Evolutionary conservation across 1,140 invertebrate genomes (phyloP), one percentile per base, ranked within the genome.

Genomic region (Campodea augens): DNA sequence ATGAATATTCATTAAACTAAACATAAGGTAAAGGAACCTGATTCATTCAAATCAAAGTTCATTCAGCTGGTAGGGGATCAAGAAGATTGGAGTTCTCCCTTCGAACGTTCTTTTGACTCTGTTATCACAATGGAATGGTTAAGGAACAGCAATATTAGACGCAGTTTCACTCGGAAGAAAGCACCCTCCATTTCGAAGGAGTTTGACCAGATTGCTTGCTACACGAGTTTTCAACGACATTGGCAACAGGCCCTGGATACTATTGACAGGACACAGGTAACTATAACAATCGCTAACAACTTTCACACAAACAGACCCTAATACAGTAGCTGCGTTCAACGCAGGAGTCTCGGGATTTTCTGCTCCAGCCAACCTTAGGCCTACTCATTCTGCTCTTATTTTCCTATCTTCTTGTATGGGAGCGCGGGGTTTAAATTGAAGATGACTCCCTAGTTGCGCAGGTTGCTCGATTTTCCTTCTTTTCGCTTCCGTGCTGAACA

Each of bases 211-310:
- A 72, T 75, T 24, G 83, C 83, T 7, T 86, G 82, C 58, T 85
- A 86, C 55, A 85, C 86, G 56, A 89, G 88, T 54, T 96, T 96
- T 65, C 78, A 80, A 53, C 86, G 85, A 61, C 90, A 95, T 60
- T 97, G 90, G 88, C 79, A 88, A 57, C 87, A 93, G 58, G 83
- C 82, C 7, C 64, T 77, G 52, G 79, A 81, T 52, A 87, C 93
- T 43, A 89, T 91, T 49, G 62, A 70, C 44, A 71, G 74, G 47
- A 77, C 73, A 41, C 65, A 71, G 62, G 73, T 75, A 27, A 12
- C 38, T 27, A 18, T 47, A 22, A 7, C 29, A 22, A 23, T 10
- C 13, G 4, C 5, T 32, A 15, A 45, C 19, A 13, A 13, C 27
- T 32, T 32, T 32, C 27, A 32, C 20, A 18, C 10, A 18, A 36